A percentile compares a stretch with the other conserved stretches of the same genome.
phyloP scores from a whole-genome alignment of 2,797 vertebrate species.

The Loriculus beryllinus region DNA sequence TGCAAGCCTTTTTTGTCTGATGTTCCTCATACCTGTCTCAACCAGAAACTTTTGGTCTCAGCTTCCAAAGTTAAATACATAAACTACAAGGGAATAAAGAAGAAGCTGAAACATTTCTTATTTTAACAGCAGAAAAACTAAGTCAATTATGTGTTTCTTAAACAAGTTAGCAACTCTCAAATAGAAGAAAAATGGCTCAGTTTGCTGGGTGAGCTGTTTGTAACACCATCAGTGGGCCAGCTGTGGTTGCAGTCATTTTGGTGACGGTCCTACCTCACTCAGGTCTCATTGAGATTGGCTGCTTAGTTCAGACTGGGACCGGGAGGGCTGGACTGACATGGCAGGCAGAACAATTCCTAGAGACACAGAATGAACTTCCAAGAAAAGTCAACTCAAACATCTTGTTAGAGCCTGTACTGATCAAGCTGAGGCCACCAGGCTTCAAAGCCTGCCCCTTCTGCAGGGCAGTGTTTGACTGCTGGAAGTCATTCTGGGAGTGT shows the following conservation, averaged over 20 bases:
- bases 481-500: background rate
- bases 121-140: background rate
- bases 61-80: background rate
- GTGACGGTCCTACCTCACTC: background rate
- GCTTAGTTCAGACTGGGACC: background rate
- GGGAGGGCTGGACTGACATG: background rate
- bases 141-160: background rate
- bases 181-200: background rate
- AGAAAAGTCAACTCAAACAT: background rate
- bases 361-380: background rate
- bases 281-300: background rate
- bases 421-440: background rate
- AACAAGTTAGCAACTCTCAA: background rate
- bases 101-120: background rate
- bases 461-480: background rate
- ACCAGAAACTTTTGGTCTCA: background rate
- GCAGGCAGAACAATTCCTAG: background rate
- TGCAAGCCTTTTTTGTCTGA: background rate
- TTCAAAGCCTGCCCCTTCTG: background rate
- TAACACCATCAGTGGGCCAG: accelerated
- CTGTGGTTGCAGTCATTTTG: background rate
- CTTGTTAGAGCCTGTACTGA: background rate
- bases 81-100: background rate
- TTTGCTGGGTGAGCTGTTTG: accelerated
- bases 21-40: too few relatives aligned